Evolutionary conservation across 35 echinoderm and acorn worm genomes (phyloP).

Genomic region (Lytechinus variegatus): DNA sequence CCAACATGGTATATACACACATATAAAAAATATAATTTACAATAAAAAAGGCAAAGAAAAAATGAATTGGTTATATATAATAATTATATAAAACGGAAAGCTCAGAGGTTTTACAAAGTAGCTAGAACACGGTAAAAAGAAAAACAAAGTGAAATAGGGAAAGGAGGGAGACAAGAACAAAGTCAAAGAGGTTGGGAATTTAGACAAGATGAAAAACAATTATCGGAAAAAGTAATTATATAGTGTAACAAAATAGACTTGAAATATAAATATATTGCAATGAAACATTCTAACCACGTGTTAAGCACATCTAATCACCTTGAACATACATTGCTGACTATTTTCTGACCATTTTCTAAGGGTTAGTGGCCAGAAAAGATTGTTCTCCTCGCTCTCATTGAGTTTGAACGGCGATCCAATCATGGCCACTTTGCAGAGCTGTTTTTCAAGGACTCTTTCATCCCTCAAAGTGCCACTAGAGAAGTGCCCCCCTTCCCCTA

Average conservation of each 20-base stretch:
- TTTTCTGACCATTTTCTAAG: neutral
- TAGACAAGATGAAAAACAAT: too few species aligned
- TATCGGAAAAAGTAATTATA: too few species aligned
- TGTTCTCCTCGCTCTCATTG: neutral
- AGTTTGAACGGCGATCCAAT: neutral
- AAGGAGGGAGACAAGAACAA: too few species aligned
- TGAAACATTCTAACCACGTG: neutral
- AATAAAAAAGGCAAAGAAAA: too few species aligned
- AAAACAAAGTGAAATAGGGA: too few species aligned
- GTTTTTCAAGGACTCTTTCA: neutral
- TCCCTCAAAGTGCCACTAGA: neutral
- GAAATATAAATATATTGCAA: neutral
- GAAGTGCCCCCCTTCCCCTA: neutral
- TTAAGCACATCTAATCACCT: neutral
- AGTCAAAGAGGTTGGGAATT: too few species aligned
- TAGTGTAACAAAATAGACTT: neutral
- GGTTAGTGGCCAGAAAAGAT: neutral
- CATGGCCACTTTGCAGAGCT: constrained; percentile 4
- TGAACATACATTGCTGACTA: neutral
- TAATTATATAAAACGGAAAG: too few species aligned
- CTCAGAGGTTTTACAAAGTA: too few species aligned
- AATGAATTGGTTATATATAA: too few species aligned
- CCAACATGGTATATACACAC: too few species aligned
- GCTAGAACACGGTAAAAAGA: too few species aligned
- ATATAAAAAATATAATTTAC: too few species aligned